These are phyloP conservation scores for Sardina pilchardus DNA, from an alignment of 2,113 vertebrate species.

Conservation along the genomic window DNA sequence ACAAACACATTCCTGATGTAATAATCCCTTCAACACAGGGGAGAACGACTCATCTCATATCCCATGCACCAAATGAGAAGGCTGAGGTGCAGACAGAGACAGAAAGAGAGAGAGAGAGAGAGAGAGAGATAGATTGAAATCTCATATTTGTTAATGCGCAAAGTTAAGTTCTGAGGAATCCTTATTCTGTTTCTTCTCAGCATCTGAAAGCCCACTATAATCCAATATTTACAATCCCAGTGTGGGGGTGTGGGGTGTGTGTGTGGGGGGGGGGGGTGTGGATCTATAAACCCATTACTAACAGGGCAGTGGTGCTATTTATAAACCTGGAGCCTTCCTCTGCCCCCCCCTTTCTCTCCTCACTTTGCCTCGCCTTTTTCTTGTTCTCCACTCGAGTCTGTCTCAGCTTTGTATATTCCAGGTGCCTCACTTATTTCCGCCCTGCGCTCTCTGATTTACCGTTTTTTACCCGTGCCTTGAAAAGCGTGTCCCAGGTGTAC, in stretches of 20 bases:
- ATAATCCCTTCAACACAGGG: not conserved
- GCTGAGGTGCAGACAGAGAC: not conserved
- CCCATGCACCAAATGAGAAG: not conserved
- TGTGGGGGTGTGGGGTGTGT: slow-evolving; percentile 37
- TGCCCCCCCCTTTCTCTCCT: not conserved
- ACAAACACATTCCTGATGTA: not conserved
- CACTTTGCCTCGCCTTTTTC: too few species aligned
- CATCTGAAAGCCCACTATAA: slow-evolving; percentile 52
- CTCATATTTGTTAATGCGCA: slow-evolving; percentile 39
- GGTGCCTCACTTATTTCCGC: slow-evolving; percentile 20
- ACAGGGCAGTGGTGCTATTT: slow-evolving; percentile 52
- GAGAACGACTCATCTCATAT: not conserved
- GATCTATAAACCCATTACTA: slow-evolving; percentile 60
- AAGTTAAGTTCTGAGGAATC: slow-evolving; percentile 44
- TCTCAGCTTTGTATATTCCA: slow-evolving; percentile 27
- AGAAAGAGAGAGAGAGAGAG: slow-evolving; percentile 6
- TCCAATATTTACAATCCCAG: slow-evolving; percentile 54
- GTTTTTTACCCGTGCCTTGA: not conserved
- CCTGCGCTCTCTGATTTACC: not conserved
- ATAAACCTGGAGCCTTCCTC: slow-evolving; percentile 40
- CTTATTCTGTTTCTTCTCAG: slow-evolving; percentile 46
- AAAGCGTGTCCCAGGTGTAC: not conserved
- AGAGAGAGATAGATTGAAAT: slow-evolving; percentile 23
- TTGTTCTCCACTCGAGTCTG: slow-evolving; percentile 11
- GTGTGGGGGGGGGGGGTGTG: slow-evolving; percentile 10